A percentile compares a stretch with the other conserved stretches of the same genome.
Conservation (phyloP, 2,113 vertebrate species). For the Thunnus thynnus region DNA sequence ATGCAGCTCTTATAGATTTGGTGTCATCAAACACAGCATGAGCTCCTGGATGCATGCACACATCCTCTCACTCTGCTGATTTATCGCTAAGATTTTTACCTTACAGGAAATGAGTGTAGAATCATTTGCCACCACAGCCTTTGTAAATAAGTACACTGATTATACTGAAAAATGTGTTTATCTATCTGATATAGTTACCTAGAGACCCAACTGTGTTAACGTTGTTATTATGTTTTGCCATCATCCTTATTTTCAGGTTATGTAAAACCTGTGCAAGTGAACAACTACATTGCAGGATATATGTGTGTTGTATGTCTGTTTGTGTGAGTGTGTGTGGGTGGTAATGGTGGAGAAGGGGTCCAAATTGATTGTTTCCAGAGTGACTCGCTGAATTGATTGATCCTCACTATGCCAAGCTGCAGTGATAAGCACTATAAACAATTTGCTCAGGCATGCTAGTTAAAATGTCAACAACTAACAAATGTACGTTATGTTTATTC, state of each 20-base stretch:
- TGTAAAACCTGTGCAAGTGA: background rate
- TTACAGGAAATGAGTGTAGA: background rate
- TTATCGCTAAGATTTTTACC: background rate
- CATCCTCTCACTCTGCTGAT: conserved; percentile 29
- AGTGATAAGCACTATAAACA: conserved; percentile 47
- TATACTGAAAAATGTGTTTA: background rate
- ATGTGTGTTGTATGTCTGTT: conserved; percentile 16
- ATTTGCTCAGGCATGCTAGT: conserved; percentile 25
- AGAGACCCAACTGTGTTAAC: background rate
- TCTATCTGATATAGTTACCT: background rate
- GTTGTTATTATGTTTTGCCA: background rate
- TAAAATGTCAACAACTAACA: conserved; percentile 21
- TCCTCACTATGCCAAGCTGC: conserved; percentile 56
- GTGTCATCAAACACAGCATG: conserved; percentile 61
- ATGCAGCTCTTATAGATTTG: conserved; percentile 39
- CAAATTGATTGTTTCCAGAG: conserved; percentile 77
- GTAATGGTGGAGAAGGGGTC: conserved; percentile 57
- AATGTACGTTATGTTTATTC: background rate
- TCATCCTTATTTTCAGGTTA: background rate
- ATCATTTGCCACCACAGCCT: background rate
- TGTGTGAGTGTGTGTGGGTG: conserved; percentile 40
- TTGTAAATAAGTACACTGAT: background rate
- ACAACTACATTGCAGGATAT: background rate
- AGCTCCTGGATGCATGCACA: conserved; percentile 63
- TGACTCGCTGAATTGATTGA: conserved; percentile 70